Evolutionary conservation across 1,140 invertebrate genomes (phyloP), one percentile per base, ranked within the genome.

Genomic region (Rhagoletis zephyria): DNA sequence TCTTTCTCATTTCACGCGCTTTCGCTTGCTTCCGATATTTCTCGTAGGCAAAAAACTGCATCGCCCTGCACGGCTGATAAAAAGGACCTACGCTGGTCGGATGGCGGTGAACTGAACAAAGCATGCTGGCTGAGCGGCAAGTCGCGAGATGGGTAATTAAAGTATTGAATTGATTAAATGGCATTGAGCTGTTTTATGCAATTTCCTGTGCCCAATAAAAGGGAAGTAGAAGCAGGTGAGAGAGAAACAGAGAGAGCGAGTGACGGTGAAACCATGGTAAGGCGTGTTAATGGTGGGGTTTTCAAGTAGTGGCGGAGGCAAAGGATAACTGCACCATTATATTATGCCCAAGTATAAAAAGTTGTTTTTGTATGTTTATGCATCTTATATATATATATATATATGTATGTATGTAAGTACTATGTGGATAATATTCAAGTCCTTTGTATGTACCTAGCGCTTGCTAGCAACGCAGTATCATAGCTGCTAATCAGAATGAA

Each of bases 111-210:
- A 5, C 40, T 74, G 67, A 16, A 12, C 40, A 48, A 10, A 45
- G 67, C 67, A 14, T 74, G 67, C 40, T 45, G 40, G 67, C 14
- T 6, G 67, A 2, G 6, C 42, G 30, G 40, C 40, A 40, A 74
- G 67, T 74, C 40, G 67, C 14, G 67, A 48, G 67, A 48, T 48
- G 67, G 42, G 67, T 74, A 74, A 74, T 74, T 74, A 74, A 74
- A 74, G 67, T 74, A 74, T 74, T 74, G 67, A 48, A 74, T 74
- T 74, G 40, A 74, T 74, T 74, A 74, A 74, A 74, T 74, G 67
- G 40, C 67, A 74, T 74, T 74, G 67, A 74, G 67, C 14, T 40
- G 67, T 74, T 74, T 42, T 48, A 48, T 74, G 42, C 67, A 74
- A 74, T 74, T 74, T 74, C 42, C 42, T 74, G 67, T n/a, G 40